phyloP scores from a whole-genome alignment of 2,797 vertebrate species.

The Tokudaia tokunoshimensis region DNA sequence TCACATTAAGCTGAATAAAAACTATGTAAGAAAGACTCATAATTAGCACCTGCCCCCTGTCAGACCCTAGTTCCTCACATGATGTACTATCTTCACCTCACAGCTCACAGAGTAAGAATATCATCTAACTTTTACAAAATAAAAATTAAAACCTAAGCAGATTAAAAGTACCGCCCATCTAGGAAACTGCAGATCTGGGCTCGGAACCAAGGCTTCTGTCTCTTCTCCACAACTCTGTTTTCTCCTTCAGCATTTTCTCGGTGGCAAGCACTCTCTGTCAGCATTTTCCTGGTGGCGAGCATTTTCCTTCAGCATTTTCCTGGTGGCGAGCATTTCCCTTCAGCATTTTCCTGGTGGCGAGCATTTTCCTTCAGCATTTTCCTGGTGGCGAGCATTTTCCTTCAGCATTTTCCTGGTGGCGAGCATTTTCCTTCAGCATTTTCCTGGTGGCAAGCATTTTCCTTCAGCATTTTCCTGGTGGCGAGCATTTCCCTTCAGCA shows the following conservation, averaged over 20 bases:
- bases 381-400: background rate
- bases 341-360: background rate
- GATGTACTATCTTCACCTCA: background rate
- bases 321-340: too few species aligned
- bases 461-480: background rate
- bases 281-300: background rate
- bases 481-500: background rate
- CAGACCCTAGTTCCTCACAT: background rate
- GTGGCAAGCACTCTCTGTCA: background rate
- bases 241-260: background rate
- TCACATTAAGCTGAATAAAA: background rate
- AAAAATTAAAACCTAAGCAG: background rate
- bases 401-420: background rate
- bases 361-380: background rate
- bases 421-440: background rate
- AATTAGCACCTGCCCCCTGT: background rate
- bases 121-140: conserved; percentile 26
- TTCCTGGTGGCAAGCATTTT: background rate
- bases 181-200: background rate
- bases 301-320: background rate
- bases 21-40: background rate
- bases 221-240: background rate
- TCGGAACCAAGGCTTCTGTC: background rate
- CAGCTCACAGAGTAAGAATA: background rate
- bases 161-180: background rate